A percentile compares a stretch with the other conserved stretches of the same genome.
These are phyloP conservation scores for Micromys minutus DNA, from an alignment of 2,113 vertebrate species.

Conservation along the genomic window DNA sequence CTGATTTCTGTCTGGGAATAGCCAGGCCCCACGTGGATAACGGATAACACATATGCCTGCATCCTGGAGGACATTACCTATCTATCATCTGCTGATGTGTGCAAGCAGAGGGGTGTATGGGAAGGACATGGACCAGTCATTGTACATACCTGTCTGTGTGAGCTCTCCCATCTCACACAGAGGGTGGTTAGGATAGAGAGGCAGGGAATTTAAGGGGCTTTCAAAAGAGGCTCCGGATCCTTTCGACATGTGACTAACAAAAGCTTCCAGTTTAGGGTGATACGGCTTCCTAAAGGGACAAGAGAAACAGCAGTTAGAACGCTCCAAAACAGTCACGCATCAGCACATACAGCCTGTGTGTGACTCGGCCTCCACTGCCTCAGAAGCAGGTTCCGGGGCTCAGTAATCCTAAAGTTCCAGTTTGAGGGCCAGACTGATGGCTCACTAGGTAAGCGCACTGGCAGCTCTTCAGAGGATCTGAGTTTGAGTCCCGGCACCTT, in stretches of 20 bases:
- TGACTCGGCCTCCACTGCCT: not conserved
- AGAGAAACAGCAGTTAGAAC: constrained; percentile 36
- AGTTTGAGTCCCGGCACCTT: not conserved
- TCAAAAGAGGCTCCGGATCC: constrained; percentile 91
- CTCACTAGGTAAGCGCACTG: not conserved
- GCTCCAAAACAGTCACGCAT: not conserved
- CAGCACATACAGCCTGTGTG: not conserved
- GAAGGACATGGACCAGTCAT: accelerated
- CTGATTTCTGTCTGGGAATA: not conserved
- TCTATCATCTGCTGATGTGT: accelerated
- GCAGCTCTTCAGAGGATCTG: not conserved
- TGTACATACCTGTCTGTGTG: constrained; percentile 93
- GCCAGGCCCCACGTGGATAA: not conserved
- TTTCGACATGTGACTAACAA: constrained; percentile 92
- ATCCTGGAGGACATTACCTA: accelerated
- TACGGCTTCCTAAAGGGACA: constrained; percentile 89
- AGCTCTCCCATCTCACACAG: constrained; percentile 97
- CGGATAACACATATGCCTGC: accelerated
- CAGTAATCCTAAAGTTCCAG: not conserved
- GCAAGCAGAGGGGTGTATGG: accelerated
- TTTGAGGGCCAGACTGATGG: not conserved
- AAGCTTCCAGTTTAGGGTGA: constrained; percentile 92
- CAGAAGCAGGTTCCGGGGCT: not conserved
- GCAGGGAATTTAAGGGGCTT: constrained; percentile 89
- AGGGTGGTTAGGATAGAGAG: constrained; percentile 94